Evolutionary conservation across 1,140 invertebrate genomes (phyloP), one percentile per base, ranked within the genome.

Genomic region (Drosophila mauritiana): DNA sequence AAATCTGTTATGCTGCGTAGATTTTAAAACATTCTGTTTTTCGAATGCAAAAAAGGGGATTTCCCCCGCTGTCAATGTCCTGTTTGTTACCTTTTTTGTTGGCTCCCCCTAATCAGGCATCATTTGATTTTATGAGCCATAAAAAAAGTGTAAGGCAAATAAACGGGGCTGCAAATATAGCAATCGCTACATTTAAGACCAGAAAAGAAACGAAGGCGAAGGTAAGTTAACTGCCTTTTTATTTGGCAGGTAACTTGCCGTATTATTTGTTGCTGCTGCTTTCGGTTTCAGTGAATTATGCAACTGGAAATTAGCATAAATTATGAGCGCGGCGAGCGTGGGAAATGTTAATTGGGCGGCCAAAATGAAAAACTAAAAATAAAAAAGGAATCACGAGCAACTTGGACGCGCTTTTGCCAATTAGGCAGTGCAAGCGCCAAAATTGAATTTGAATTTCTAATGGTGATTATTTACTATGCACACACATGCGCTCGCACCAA

Each of bases 361-460:
- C 34, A 65, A 20, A 77, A 39, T 17, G 17, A 13, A 39, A 58
- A 25, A 72, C 20, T 6, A 27, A 27, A 64, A 17, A 73, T 11
- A 36, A 36, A 64, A 17, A 65, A n/a, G 17, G 51, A 59, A 22
- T 22, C 52, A 48, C 22, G 49, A 54, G 37, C 39, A 43, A 36
- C n/a, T 53, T 46, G 40, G 39, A 43, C 49, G 25, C 52, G 53
- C 39, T 17, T 67, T 77, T 62, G 72, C 67, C 81, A 85, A 85
- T 85, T 86, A 86, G 63, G 73, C 56, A 51, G 22, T 64, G 74
- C 78, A 64, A 46, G 59, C 45, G 37, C 52, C 22, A 57, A 86
- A 82, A 82, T 88, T 86, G 74, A 88, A 86, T 88, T 88, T 88
- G 62, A 78, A 82, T 86, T 81, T 76, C 62, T 64, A 80, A 81